These are phyloP conservation scores for Metalampra italica DNA, from an alignment of 2,888 invertebrate species.

Conservation along the genomic window DNA sequence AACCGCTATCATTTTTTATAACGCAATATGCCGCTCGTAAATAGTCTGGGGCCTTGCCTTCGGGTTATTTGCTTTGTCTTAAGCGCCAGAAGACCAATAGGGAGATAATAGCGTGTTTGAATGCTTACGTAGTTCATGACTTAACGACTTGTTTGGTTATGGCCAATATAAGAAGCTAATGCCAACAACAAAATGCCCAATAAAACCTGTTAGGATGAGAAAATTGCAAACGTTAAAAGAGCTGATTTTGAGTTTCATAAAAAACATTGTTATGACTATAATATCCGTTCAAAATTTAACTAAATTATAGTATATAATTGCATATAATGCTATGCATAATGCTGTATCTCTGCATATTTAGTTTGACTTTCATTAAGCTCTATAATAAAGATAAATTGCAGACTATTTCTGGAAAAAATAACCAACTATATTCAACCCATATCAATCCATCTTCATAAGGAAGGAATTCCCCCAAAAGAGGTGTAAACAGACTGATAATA, in stretches of 20 bases:
- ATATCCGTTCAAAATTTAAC: no score
- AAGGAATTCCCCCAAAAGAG: not conserved
- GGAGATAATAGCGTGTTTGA: slow-evolving; percentile 18
- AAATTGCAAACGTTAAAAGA: no score
- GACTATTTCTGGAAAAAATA: not conserved
- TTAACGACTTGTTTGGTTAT: not conserved
- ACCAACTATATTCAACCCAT: not conserved
- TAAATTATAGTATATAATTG: no score
- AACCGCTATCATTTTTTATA: slow-evolving; percentile 63
- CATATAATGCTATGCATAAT: no score
- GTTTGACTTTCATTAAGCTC: no score
- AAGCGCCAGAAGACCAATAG: slow-evolving; percentile 22
- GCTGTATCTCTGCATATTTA: no score
- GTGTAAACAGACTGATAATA: slow-evolving; percentile 2
- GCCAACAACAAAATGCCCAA: no score
- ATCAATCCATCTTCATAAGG: slow-evolving; percentile 1
- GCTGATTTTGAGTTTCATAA: no score
- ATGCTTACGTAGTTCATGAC: slow-evolving; percentile 20
- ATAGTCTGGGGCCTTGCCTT: slow-evolving; percentile 41
- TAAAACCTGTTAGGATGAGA: no score
- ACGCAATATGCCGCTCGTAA: slow-evolving; percentile 58
- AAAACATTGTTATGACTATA: no score
- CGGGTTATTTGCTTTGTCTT: slow-evolving; percentile 45
- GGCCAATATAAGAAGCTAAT: not conserved
- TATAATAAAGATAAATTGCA: no score